Percentiles rank a stretch among this genome's conserved stretches.
phyloP scores from a whole-genome alignment of 2,888 invertebrate genomes.

The Phengaris arion region DNA sequence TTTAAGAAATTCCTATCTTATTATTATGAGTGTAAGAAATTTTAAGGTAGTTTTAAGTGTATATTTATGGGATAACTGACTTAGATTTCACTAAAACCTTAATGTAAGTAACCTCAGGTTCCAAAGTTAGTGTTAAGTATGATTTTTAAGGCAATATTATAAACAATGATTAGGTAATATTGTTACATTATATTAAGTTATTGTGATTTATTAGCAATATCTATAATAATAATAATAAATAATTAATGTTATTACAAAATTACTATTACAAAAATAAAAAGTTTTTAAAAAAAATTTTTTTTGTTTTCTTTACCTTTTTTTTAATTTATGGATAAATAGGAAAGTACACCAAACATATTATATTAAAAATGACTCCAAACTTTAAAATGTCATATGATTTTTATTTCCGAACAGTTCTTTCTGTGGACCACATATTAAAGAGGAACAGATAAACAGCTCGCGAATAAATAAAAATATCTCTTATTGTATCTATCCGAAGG shows the following conservation, averaged over 20 bases:
- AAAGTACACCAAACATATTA: too few species aligned
- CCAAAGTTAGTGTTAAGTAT: slow-evolving; percentile 52
- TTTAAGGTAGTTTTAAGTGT: not conserved
- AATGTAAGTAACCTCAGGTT: slow-evolving; percentile 46
- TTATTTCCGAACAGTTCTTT: too few species aligned
- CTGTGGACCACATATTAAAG: too few species aligned
- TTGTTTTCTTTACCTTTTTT: not conserved
- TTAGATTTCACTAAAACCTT: not conserved
- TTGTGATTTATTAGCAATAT: slow-evolving; percentile 55
- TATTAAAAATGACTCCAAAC: too few species aligned
- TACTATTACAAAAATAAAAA: slow-evolving; percentile 48
- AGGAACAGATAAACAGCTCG: too few species aligned
- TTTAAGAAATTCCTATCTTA: not conserved
- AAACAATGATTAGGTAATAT: slow-evolving; percentile 42
- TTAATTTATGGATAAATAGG: too few species aligned
- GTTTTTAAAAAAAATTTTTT: slow-evolving; percentile 31
- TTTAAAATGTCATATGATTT: too few species aligned
- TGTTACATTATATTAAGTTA: slow-evolving; percentile 45
- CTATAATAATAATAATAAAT: slow-evolving; percentile 43
- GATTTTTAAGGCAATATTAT: slow-evolving; percentile 30
- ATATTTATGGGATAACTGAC: not conserved
- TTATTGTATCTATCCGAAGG: too few species aligned
- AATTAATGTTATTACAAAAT: slow-evolving; percentile 48
- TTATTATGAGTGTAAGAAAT: not conserved
- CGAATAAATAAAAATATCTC: too few species aligned